Conservation (phyloP, 2,797 vertebrate genomes). For the Aselliscus stoliczkanus region DNA sequence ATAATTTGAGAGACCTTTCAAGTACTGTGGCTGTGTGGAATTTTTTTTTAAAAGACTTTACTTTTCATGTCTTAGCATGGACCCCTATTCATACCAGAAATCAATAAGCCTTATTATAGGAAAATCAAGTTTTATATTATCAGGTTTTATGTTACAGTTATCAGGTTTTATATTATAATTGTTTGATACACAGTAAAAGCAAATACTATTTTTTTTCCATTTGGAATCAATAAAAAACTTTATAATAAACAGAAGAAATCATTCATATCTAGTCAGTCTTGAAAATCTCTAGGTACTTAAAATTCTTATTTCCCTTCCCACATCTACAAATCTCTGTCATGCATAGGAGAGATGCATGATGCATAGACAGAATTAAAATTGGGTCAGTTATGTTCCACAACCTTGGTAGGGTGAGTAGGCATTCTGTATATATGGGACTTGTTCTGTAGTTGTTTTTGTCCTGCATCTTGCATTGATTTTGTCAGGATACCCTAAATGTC, state of each 20-base stretch:
- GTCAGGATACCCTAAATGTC: neutral
- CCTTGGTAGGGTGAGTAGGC: neutral
- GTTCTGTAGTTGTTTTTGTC: neutral
- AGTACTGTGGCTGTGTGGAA: neutral
- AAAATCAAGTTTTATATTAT: neutral
- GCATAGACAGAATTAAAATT: neutral
- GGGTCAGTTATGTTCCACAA: neutral
- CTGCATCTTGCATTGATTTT: neutral
- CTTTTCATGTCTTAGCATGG: constrained; percentile 3
- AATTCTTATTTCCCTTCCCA: neutral
- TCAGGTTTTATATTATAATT: neutral
- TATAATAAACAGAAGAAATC: neutral
- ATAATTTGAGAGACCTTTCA: neutral
- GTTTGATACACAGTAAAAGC: neutral
- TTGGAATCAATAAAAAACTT: neutral
- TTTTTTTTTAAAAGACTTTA: neutral
- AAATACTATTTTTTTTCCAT: neutral
- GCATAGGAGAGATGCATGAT: neutral
- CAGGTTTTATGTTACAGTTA: neutral
- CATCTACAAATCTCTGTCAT: neutral
- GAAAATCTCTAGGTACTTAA: neutral
- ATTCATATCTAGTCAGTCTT: neutral
- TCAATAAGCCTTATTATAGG: neutral
- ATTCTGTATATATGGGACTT: neutral
- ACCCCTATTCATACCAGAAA: neutral